Evolutionary conservation across 1,140 invertebrate species (phyloP).

Genomic region (Drosophila teissieri): DNA sequence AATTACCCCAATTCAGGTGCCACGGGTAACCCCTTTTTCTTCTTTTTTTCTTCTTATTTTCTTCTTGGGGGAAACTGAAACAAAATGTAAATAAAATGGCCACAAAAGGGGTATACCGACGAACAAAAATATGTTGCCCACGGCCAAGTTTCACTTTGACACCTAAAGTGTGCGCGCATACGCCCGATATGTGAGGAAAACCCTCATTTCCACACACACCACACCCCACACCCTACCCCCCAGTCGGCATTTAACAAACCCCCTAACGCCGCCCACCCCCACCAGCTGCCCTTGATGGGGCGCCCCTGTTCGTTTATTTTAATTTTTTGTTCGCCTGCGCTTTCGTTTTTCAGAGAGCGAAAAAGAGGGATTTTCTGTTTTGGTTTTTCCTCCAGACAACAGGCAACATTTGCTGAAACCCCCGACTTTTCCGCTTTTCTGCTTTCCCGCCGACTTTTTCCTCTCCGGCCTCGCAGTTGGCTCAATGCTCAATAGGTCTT

Average conservation of each 20-base stretch:
- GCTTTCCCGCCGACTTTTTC: constrained; percentile 3
- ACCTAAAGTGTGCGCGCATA: constrained; percentile 81
- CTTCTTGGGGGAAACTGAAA: constrained; percentile 41
- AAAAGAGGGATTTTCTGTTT: constrained; percentile 49
- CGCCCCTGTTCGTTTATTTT: constrained; percentile 76
- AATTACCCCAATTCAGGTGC: constrained; percentile 71
- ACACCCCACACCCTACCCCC: too few relatives aligned
- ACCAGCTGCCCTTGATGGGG: constrained; percentile 46
- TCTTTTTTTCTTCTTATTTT: too few relatives aligned
- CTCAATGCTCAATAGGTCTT: constrained; percentile 75
- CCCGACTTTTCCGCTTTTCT: constrained; percentile 12
- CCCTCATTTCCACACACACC: not conserved
- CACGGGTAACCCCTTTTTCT: constrained; percentile 22
- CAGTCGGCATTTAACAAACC: not conserved
- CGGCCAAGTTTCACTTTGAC: constrained; percentile 69
- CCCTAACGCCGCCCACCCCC: not conserved
- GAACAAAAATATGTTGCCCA: constrained; percentile 21
- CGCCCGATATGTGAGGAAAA: constrained; percentile 38
- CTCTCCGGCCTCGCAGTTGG: constrained; percentile 34
- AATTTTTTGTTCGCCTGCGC: constrained; percentile 77
- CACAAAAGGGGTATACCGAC: constrained; percentile 39
- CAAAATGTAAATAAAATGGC: constrained; percentile 79
- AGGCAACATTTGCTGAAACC: constrained; percentile 68
- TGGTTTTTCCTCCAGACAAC: constrained; percentile 45
- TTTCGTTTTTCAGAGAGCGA: constrained; percentile 47